Evolutionary conservation across 2,113 vertebrate genomes (phyloP), one percentile per base, ranked within the genome.

Genomic region (Gymnorhina tibicen): DNA sequence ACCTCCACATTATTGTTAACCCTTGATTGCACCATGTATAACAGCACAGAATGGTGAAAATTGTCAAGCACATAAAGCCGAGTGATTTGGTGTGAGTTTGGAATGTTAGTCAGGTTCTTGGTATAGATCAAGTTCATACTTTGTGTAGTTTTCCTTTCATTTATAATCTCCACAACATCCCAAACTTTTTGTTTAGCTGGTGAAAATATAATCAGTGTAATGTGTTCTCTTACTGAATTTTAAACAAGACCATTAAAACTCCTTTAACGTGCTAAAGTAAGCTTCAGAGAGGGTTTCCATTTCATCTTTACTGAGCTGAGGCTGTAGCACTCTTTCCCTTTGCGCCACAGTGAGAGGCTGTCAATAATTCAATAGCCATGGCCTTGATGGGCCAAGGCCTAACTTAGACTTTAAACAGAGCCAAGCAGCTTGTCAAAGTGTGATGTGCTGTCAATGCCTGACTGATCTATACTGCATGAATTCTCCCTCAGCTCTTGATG

Each of bases 311-410:
- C 97, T 93, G 98, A 98, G 94, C 97, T 33, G 96, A 97, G 96
- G 96, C 98, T 96, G 44, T 77, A 96, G 97, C 96, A 62, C 75
- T 84, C 97, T 76, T 97, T 98, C 96, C 97, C 97, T 97, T 96
- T 96, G 92, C 95, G 89, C 96, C 97, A 81, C 97, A 63, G 97
- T 88, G 97, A 98, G 98, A 89, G 85, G 56, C 97, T 98, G 98
- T 98, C 98, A 98, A 98, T 99, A 99, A 98, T 98, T 98, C 98
- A 99, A 98, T 98, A 98, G 98, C 91, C 89, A 30, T 42, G 96
- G 98, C 97, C 97, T 98, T 98, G 98, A 98, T 96, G 97, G 98
- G 97, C 98, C 98, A 97, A 97, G 93, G 98, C 98, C 97, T 92
- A 97, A 87, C 96, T 97, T 95, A 94, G 97, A 97, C 98, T 98